phyloP scores from a whole-genome alignment of 2,113 vertebrate species.

The Pteropus alecto region DNA sequence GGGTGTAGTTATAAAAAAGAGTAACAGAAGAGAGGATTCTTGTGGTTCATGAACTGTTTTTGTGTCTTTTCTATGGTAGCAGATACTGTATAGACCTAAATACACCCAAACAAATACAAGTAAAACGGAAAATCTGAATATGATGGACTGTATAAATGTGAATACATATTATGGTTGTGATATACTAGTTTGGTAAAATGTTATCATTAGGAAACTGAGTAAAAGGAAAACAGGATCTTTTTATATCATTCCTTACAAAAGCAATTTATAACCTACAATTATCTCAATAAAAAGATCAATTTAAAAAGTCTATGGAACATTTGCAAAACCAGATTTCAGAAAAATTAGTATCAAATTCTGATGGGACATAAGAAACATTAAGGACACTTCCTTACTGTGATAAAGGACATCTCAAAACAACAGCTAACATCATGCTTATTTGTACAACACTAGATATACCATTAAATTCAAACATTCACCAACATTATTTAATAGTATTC shows the following conservation, averaged over 20 bases:
- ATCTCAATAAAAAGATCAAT: background rate
- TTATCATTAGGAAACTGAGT: background rate
- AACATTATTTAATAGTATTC: background rate
- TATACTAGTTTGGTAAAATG: background rate
- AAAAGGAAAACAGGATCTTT: background rate
- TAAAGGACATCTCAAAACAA: background rate
- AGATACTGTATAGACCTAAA: background rate
- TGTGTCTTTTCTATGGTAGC: background rate
- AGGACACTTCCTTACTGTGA: background rate
- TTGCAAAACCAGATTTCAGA: background rate
- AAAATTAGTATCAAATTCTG: background rate
- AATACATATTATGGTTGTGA: background rate
- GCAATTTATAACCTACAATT: background rate
- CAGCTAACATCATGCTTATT: background rate
- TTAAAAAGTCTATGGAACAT: background rate
- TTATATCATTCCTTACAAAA: background rate
- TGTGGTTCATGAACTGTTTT: background rate
- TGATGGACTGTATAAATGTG: background rate
- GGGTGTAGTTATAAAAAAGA: background rate
- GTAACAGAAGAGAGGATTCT: background rate
- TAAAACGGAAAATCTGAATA: background rate
- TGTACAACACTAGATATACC: background rate
- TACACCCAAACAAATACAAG: background rate
- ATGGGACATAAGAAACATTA: background rate
- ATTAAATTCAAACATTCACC: background rate